Evolutionary conservation across 1,140 invertebrate genomes (phyloP), one percentile per base, ranked within the genome.

Genomic region (Sycobia sp.): DNA sequence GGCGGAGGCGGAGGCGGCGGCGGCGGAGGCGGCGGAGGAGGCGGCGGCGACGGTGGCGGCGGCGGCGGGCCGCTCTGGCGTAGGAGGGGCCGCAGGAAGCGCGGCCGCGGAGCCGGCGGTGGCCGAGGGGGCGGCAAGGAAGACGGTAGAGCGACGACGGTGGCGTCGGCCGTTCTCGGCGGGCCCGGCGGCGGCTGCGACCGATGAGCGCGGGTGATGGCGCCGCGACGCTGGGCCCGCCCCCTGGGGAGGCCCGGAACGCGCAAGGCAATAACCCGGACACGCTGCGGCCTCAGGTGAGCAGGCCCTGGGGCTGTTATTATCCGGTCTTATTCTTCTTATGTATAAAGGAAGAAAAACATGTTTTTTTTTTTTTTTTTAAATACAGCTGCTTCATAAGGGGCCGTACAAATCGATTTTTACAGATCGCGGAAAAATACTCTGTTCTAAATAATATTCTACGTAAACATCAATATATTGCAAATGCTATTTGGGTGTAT

Each of bases 151-250:
- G 69, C 49, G 23, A 29, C 39, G 14, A 22, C 16, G 23, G 20
- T 16, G 50, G n/a, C 34, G 36, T 62, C 47, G 32, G 32, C 34
- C 22, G 36, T 62, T 44, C 10, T 1, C 23, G 49, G n/a, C n/a
- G n/a, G n/a, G n/a, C n/a, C n/a, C 39, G 38, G 65, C 44, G n/a
- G 18, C 55, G 32, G 51, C 27, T 73, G 70, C 54, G 73, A 80
- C 76, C 78, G 77, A 82, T 81, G 80, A 81, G 79, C 78, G 73
- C 78, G 70, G 78, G 77, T 69, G 78, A 81, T 81, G 79, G 75
- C 73, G 78, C 75, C 71, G 73, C 73, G 71, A 71, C 70, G 69
- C 73, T 76, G 77, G 76, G 76, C 77, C 78, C 76, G 38, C 65
- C 69, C 64, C 23, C 27, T 20, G 29, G 43, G 46, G 61, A 56